Conservation (phyloP, 2,888 invertebrate genomes). For the Tyria jacobaeae region DNA sequence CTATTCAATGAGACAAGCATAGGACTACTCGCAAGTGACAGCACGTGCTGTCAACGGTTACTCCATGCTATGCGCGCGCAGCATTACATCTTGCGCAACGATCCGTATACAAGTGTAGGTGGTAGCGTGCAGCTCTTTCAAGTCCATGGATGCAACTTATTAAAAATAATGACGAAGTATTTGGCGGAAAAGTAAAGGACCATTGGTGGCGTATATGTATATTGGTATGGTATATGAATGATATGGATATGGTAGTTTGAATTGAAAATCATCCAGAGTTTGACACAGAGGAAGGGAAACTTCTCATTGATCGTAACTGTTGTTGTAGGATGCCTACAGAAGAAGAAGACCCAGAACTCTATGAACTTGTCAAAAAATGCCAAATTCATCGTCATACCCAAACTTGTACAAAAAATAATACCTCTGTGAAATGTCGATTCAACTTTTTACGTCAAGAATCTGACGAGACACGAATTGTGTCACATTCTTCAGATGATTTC, state of each 20-base stretch:
- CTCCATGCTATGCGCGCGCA: too few relatives aligned
- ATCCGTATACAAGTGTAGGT: too few relatives aligned
- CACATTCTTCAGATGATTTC: conserved; percentile 39
- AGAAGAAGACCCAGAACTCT: conserved; percentile 21
- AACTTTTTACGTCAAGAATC: conserved; percentile 28
- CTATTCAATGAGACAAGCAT: too few relatives aligned
- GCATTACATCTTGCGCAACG: too few relatives aligned
- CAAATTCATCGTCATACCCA: conserved; percentile 33
- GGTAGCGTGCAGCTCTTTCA: too few relatives aligned
- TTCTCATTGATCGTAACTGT: conserved; percentile 19
- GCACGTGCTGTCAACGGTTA: too few relatives aligned
- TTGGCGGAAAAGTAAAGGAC: conserved; percentile 33
- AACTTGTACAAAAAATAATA: conserved; percentile 28
- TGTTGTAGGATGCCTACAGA: conserved; percentile 19
- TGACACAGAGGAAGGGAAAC: conserved; percentile 26
- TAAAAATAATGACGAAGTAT: conserved; percentile 20
- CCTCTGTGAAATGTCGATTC: conserved; percentile 26
- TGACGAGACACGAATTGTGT: conserved; percentile 30
- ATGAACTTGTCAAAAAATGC: conserved; percentile 25
- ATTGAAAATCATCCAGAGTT: conserved; percentile 23
- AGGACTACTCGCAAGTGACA: too few relatives aligned
- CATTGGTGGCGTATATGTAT: conserved; percentile 39
- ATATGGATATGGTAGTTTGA: conserved; percentile 39
- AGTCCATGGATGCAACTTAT: neutral
- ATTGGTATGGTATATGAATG: conserved; percentile 39